These are phyloP conservation scores for Drosophila oshimai DNA, from an alignment of 1,140 invertebrate species.

Conservation along the genomic window DNA sequence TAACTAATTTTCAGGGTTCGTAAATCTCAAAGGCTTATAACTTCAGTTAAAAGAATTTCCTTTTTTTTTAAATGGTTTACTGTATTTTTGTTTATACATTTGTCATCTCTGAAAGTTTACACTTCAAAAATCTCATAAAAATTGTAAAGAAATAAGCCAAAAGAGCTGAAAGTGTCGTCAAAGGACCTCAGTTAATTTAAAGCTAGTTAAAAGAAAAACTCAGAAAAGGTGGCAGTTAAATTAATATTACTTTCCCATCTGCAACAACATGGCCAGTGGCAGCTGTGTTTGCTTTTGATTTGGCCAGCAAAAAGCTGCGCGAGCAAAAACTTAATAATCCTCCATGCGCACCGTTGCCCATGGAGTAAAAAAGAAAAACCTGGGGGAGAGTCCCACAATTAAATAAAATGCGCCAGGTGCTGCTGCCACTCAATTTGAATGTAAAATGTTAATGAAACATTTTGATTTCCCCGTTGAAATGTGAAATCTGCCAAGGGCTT, in stretches of 20 bases:
- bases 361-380: neutral
- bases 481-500: neutral
- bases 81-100: too few relatives aligned
- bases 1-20: too few relatives aligned
- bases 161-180: neutral
- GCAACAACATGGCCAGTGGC: neutral
- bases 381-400: slow-evolving; percentile 11
- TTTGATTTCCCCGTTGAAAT: slow-evolving; percentile 21
- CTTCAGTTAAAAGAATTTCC: too few relatives aligned
- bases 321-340: slow-evolving; percentile 25
- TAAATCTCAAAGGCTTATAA: too few relatives aligned
- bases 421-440: slow-evolving; percentile 13
- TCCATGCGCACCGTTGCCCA: slow-evolving; percentile 18
- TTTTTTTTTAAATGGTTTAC: too few relatives aligned
- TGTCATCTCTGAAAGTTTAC: too few relatives aligned
- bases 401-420: slow-evolving; percentile 17
- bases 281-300: slow-evolving; percentile 21
- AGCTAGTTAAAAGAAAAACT: neutral
- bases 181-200: neutral
- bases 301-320: slow-evolving; percentile 3
- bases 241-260: neutral
- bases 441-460: slow-evolving; percentile 23
- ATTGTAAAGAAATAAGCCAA: neutral
- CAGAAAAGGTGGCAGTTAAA: neutral
- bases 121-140: neutral